Evolutionary conservation across 1,140 invertebrate species (phyloP), one percentile per base, ranked within the genome.

Genomic region (Hylaeus volcanicus): DNA sequence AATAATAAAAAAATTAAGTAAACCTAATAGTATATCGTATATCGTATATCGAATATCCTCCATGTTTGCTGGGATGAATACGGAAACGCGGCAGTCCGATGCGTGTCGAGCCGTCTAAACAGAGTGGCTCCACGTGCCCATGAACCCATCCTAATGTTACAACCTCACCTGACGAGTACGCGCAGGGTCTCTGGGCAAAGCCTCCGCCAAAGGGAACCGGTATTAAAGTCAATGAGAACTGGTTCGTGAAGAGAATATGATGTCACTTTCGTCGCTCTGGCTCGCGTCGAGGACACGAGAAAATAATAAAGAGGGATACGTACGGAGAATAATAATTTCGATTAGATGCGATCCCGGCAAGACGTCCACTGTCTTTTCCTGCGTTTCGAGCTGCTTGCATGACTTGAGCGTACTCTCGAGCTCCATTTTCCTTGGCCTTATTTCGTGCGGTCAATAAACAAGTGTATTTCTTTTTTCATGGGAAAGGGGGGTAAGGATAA

Each of bases 161-260:
- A 63, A 83, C 77, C 77, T 56, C 65, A 70, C 43, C 51, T 48
- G 76, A 37, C 61, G 55, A 60, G 26, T n/a, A 26, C 26, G 53
- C 43, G 55, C 55, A 45, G 58, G 58, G 26, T 55, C n/a, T 14
- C 48, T 60, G 70, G 26, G 55, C 43, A 4, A 45, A 53, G 55
- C 5, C 14, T 70, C 26, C 12, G 11, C 14, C 45, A 55, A 61
- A 56, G 64, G 15, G 55, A 83, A 69, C 81, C 77, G 81, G 81
- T 83, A 83, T 83, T 63, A 80, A 73, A 83, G 48, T 75, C 81
- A 83, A 80, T 80, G 81, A 74, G 66, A 83, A 83, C 81, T 83
- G 81, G 81, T 83, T 83, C 66, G 81, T 80, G 81, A 69, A 55
- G 66, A 80, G 77, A 74, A 80, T 83, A 83, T 83, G 81, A 83